Evolutionary conservation across 1,140 invertebrate genomes (phyloP), one percentile per base, ranked within the genome.

Genomic region (Megalonaias nervosa): DNA sequence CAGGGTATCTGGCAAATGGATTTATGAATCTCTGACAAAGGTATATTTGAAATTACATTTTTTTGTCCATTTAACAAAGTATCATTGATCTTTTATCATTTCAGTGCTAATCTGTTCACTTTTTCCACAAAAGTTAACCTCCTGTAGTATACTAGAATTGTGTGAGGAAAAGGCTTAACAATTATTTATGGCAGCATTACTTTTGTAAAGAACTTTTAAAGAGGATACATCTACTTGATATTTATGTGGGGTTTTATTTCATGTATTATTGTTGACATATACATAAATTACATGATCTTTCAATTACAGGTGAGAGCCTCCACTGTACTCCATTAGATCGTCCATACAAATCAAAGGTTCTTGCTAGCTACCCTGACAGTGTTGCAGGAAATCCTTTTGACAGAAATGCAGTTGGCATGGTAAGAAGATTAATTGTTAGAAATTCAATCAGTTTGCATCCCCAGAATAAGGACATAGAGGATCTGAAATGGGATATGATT

Each of bases 401-500:
- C 94, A 94, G 95, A 86, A 95, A 97, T 92, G 97, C 97, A 84
- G 96, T 98, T 71, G 96, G 95, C 91, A 98, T 98, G 96, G 95
- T 97, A 92, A 92, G 91, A 82, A 19, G 13, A 15, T 61, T 4
- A 6, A 62, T 55, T 14, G 26, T 55, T 23, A 21, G 17, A 71
- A 56, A 23, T n/a, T 15, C n/a, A 1, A 55, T 23, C 21, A 55
- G 15, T n/a, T 38, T 26, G 14, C 67, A 13, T 69, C 61, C 17
- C 23, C 17, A 26, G 6, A 16, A 12, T n/a, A n/a, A 16, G 19
- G 21, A n/a, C 2, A 61, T n/a, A 61, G n/a, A 61, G n/a, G n/a
- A 61, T 67, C 16, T 16, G 16, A n/a, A 67, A 31, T 67, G 16
- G 16, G 26, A 19, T 19, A 67, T 67, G 2, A n/a, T 2, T 26